Base-by-base conservation (phyloP, 2,113 vertebrate genomes). In the Malaclemys terrapin region DNA sequence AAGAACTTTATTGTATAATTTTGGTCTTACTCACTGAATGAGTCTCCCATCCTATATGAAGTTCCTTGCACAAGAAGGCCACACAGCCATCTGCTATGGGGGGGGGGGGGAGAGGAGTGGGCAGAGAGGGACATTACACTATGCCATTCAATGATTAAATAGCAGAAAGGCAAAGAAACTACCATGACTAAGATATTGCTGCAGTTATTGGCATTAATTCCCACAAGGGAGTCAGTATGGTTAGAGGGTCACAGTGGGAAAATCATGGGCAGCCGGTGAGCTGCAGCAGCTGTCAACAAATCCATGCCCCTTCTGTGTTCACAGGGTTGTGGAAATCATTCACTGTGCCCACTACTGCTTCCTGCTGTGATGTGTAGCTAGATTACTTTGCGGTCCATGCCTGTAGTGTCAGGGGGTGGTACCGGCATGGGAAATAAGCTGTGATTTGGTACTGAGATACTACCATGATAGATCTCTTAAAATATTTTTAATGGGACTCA, bases 241-340 rank as follows among this genome's bases (percentile, higher is more conserved):
- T 24, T 1, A 65, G 22, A 13, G 24, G 59, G n/a, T 49, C 53
- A 47, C 16, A 38, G 13, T 52, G 38, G 8, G 50, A 38, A 78
- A 87, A 11, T 17, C 3, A 0, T 13, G 31, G 38, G 47, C 20
- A 56, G 54, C 54, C 1, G 22, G 22, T 56, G 54, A 56, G n/a
- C 47, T 38, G 54, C 85, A 91, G 50, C 12, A 76, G 3, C 27
- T 5, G 6, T 24, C 0, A 0, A 82, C 17, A 0, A 56, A 0
- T 25, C 14, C 0, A 0, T 75, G 19, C 78, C 29, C 0, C 0
- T 91, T 82, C 82, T 56, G 6, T 22, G 54, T 56, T 56, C 54
- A 56, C 19, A 24, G 54, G 8, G 20, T 22, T 56, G 54, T 53
- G 45, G 62, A 86, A 65, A 75, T 75, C 96, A 69, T 50, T 54